phyloP scores from a whole-genome alignment of 2,888 invertebrate genomes.

The Beris morrisii region DNA sequence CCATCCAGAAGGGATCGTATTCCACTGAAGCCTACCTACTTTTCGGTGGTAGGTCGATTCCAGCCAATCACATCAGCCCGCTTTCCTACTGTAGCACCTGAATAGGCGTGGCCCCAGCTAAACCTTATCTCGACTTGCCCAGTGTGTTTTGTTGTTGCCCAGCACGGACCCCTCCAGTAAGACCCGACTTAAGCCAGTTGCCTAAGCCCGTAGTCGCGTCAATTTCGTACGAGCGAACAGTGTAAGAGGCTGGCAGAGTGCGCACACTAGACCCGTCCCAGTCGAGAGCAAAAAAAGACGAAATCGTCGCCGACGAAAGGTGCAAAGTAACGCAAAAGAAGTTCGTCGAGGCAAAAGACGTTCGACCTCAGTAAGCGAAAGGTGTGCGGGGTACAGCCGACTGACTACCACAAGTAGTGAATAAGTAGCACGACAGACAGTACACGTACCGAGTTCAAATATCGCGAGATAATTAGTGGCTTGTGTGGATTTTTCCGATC shows the following conservation, averaged over 20 bases:
- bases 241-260: constrained; percentile 9
- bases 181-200: no score
- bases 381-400: constrained; percentile 19
- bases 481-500: no score
- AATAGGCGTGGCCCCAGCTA: constrained; percentile 6
- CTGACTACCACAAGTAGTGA: no score
- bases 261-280: constrained; percentile 9
- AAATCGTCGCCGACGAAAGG: constrained; percentile 16
- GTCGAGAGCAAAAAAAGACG: neutral
- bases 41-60: constrained; percentile 13
- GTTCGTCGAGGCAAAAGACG: constrained; percentile 18
- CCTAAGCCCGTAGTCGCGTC: no score
- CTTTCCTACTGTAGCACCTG: constrained; percentile 26
- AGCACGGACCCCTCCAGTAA: no score
- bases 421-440: no score
- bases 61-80: constrained; percentile 31
- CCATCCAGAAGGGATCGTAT: constrained; percentile 18
- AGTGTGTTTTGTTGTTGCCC: no score
- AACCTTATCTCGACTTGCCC: neutral
- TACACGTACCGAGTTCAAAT: no score
- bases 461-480: no score
- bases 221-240: no score
- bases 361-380: constrained; percentile 16
- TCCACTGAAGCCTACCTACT: constrained; percentile 24
- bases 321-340: constrained; percentile 28